Percentiles rank a stretch among this genome's conserved stretches.
Conservation (phyloP, 2,888 invertebrate species). For the Chromoteleia sp. region DNA sequence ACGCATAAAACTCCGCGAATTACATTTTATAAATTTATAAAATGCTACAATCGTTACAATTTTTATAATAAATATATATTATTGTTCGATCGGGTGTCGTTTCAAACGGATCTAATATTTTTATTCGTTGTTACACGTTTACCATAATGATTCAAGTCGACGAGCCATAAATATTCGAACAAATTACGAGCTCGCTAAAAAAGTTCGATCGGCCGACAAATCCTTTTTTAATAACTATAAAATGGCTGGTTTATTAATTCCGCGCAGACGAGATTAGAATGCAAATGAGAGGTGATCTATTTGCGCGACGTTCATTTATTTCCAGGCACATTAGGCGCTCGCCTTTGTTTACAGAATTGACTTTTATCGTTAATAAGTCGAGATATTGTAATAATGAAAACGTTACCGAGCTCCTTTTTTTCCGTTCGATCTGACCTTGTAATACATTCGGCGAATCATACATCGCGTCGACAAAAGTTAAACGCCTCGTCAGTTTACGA, state of each 20-base stretch:
- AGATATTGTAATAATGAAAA: slow-evolving; percentile 62
- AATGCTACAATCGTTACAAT: too few species aligned
- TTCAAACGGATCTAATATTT: too few species aligned
- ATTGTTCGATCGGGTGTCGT: too few species aligned
- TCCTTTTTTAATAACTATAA: slow-evolving; percentile 6
- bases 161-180: neutral
- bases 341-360: slow-evolving; percentile 63
- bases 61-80: too few species aligned
- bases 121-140: too few species aligned
- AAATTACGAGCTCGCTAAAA: neutral
- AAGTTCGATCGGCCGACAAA: neutral
- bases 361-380: slow-evolving; percentile 58
- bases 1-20: too few species aligned
- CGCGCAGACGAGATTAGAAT: slow-evolving; percentile 43
- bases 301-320: slow-evolving; percentile 33
- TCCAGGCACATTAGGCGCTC: slow-evolving; percentile 36
- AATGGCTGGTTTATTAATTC: slow-evolving; percentile 29
- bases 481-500: slow-evolving; percentile 36
- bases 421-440: slow-evolving; percentile 50
- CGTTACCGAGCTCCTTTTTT: slow-evolving; percentile 52
- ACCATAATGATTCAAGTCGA: too few species aligned
- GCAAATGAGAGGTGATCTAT: slow-evolving; percentile 44
- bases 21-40: too few species aligned
- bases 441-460: slow-evolving; percentile 62
- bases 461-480: slow-evolving; percentile 43